phyloP scores from a whole-genome alignment of 53 echinoderm and acorn worm species.

The Arbacia lixula region DNA sequence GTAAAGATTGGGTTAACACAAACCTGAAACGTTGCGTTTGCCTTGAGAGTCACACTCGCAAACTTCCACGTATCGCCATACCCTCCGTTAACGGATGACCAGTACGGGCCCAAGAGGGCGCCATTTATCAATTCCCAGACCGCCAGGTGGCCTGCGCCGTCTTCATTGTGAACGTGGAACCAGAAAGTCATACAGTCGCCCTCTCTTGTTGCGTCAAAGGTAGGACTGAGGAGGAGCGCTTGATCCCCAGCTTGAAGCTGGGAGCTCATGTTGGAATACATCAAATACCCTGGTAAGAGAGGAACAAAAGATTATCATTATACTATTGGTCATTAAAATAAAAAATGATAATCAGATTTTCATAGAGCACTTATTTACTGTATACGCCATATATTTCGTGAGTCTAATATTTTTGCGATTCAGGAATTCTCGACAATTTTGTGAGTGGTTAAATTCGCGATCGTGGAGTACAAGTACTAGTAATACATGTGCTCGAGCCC shows the following conservation, averaged over 20 bases:
- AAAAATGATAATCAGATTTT: too few species aligned
- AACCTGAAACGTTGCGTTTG: constrained; percentile 39
- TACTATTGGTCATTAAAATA: too few species aligned
- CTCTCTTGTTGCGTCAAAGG: constrained; percentile 37
- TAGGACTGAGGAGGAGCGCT: constrained; percentile 63
- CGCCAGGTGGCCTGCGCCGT: neutral
- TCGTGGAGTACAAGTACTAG: too few species aligned
- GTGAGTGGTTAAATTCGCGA: too few species aligned
- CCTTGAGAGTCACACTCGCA: constrained; percentile 35
- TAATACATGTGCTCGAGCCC: too few species aligned
- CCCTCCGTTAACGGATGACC: neutral
- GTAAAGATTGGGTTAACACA: too few species aligned
- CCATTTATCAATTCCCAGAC: constrained; percentile 37
- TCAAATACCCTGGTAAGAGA: constrained; percentile 57
- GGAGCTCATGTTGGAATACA: constrained; percentile 54
- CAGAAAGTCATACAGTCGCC: constrained; percentile 78
- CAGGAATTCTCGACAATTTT: too few species aligned
- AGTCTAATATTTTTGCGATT: too few species aligned
- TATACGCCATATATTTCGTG: too few species aligned
- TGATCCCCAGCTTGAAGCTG: constrained; percentile 46
- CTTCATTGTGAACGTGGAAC: constrained; percentile 74
- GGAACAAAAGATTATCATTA: too few species aligned
- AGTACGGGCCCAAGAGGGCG: constrained; percentile 22
- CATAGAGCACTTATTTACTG: too few species aligned
- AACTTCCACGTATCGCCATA: neutral